Base-by-base conservation (phyloP, 2,113 vertebrate species). In the Oenanthe oenanthe region DNA sequence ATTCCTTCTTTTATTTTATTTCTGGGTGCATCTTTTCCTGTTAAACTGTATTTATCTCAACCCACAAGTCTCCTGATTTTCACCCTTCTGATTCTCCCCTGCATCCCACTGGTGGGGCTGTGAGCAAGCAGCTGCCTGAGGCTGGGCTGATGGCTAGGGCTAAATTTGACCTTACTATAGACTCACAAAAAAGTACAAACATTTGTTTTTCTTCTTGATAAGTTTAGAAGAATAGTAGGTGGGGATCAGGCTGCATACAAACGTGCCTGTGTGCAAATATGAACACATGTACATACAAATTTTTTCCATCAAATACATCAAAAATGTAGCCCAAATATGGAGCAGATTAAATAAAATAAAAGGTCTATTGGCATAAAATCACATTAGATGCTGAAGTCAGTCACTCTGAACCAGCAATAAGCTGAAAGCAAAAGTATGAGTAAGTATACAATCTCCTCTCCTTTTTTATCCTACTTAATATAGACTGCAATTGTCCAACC, bases 211-310 rank as follows among this genome's bases (percentile, higher is more conserved):
- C 13, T 6, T 77, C 45, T 72, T 22, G 4, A 32, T 19, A 47
- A 17, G 3, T 89, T 84, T 67, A 79, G 53, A 83, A 88, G 42
- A 76, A 7, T 72, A 61, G 32, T 14, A 74, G 17, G 13, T 58
- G 12, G 14, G 21, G 29, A 77, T 62, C 1, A 76, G 18, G 18
- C 47, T 40, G 16, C 12, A 22, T 67, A 25, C 16, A 63, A 29
- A 81, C 6, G 15, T 10, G 1, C 42, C n/a, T 19, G 15, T 24
- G n/a, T 43, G 40, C 12, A 18, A 74, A 50, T 14, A 2, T 31
- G 8, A 54, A 45, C 20, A 53, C 16, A 60, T 6, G 6, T n/a
- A 10, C 0, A 0, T 80, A 17, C 8, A 2, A 48, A 4, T 20
- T 68, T 89, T 77, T 83, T 14, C 48, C 17, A 53, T 36, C 15